Conservation (phyloP, 2,888 invertebrate genomes). For the Anthophora plumipes region DNA sequence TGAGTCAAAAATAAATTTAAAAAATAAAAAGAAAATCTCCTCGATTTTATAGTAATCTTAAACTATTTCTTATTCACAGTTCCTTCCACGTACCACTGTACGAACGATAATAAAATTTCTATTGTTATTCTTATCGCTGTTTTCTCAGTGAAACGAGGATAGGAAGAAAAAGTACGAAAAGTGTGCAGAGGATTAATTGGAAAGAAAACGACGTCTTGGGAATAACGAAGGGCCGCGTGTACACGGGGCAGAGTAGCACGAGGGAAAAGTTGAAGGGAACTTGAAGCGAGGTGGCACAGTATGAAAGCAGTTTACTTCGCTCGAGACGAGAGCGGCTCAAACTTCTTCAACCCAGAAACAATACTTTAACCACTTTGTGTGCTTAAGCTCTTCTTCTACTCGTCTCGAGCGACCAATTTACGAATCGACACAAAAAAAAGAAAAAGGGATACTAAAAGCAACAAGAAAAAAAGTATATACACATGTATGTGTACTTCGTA, state of each 20-base stretch:
- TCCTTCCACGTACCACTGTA: no score
- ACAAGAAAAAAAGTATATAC: no score
- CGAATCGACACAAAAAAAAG: not conserved
- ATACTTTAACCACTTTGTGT: conserved; percentile 37
- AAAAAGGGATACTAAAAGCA: no score
- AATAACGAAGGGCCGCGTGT: conserved; percentile 7
- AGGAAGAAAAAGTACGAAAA: no score
- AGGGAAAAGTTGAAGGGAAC: conserved; percentile 1
- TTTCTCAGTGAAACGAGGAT: not conserved
- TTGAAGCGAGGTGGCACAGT: conserved; percentile 41
- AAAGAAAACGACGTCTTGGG: not conserved
- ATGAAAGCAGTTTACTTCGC: conserved; percentile 26
- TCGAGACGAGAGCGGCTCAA: conserved; percentile 25
- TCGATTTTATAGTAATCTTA: no score
- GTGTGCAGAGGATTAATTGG: conserved; percentile 4
- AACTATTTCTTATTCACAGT: no score
- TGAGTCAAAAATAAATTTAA: no score
- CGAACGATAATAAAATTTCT: not conserved
- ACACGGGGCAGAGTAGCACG: not conserved
- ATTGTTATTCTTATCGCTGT: not conserved
- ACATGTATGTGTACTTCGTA: not conserved
- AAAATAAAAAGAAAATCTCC: no score
- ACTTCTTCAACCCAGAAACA: conserved; percentile 21
- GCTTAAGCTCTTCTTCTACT: not conserved
- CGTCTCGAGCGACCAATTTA: conserved; percentile 9